Base-by-base conservation (phyloP, 2,888 invertebrate genomes). In the Platycheirus rosarum region DNA sequence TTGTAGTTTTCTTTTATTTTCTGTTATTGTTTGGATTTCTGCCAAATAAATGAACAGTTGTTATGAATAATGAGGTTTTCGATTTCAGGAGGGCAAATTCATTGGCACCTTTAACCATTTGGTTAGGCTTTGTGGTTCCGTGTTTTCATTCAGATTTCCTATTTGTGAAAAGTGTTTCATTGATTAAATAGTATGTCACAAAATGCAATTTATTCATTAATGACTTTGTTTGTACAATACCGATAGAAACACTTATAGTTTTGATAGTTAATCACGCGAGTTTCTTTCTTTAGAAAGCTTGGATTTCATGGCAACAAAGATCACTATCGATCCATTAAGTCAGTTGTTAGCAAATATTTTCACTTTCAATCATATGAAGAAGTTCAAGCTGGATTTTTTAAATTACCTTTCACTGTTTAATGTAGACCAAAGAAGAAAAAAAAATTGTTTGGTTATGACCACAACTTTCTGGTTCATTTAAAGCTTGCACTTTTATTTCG, bases 241-340 rank as follows among this genome's bases (percentile, higher is more conserved):
- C n/a, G n/a, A n/a, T n/a, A n/a, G n/a, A n/a, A n/a, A n/a, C n/a
- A n/a, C n/a, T n/a, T n/a, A n/a, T n/a, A n/a, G n/a, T n/a, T n/a
- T n/a, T n/a, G n/a, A n/a, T n/a, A n/a, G n/a, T n/a, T n/a, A n/a
- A n/a, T n/a, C n/a, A n/a, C n/a, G n/a, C 20, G 16, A n/a, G 32
- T 26, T 53, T 42, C 46, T 70, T 48, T 46, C 44, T 44, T 63
- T 70, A 70, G 76, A 76, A 70, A 77, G 77, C 48, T 26, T 60
- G 26, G 29, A 9, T 53, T 46, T 57, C 11, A 11, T 37, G 35
- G 7, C 29, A 48, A 60, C 14, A 46, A 42, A 65, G 42, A 65
- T 68, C 49, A 37, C 23, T 23, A 48, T 53, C 46, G 13, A 32
- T 57, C 29, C 29, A 20, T 46, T 65, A 55, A 48, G 9, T 37